Evolutionary conservation across 2,797 vertebrate genomes (phyloP), one percentile per base, ranked within the genome.

Genomic region (Melopsittacus undulatus): DNA sequence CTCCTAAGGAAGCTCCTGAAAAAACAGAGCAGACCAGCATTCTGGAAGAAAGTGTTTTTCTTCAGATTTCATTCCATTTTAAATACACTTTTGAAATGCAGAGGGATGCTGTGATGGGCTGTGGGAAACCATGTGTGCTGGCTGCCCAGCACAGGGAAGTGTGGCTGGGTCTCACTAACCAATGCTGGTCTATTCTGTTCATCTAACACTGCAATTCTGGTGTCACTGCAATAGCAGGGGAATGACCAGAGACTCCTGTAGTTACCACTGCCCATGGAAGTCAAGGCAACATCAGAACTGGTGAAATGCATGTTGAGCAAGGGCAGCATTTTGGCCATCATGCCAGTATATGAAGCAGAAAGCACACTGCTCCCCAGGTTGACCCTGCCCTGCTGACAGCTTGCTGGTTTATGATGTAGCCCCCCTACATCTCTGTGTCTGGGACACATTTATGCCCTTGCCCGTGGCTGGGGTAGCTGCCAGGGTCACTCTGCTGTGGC

Each of bases 71-170:
- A 7, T 73, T 87, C 40, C 9, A 11, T 57, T 93, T 78, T 69
- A 74, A 94, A 49, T 66, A 64, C 16, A 36, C 0, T 46, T 86
- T 63, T 4, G 4, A 72, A 54, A 27, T 32, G 34, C 43, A 2
- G 5, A 72, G 40, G 32, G 40, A 10, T 62, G 61, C 38, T 73
- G 26, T 40, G 43, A 20, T 42, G 42, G 34, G 23, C 45, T 34
- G 2, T n/a, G 13, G 61, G 11, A 52, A 75, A 15, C 7, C 2
- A 2, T 1, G 1, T 0, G 0, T 38, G 38, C 54, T 74, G 38
- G 4, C 38, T 83, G n/a, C 66, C 38, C 11, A 20, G 62, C 2
- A 0, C 36, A 21, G 48, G 10, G 54, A 6, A 56, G 40, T 14
- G 19, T 70, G 29, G 10, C 21, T 45, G n/a, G 7, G 20, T 72